Base-by-base conservation (phyloP, 2,888 invertebrate genomes). In the Neocrepidodera transversa region DNA sequence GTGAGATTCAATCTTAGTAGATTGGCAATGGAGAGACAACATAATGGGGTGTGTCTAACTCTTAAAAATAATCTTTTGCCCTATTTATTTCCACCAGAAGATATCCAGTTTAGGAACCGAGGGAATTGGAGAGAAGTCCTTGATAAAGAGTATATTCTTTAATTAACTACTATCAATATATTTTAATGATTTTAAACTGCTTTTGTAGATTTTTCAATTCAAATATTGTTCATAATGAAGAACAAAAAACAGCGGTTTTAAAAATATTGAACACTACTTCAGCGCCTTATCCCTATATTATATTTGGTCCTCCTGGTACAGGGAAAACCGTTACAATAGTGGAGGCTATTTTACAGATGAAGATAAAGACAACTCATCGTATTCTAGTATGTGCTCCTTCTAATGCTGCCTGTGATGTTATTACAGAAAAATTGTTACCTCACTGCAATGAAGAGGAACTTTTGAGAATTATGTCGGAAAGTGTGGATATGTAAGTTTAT, bases 271-370 rank as follows among this genome's bases (percentile, higher is more conserved):
- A 83, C 13, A 86, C 85, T 6, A 83, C 86, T 1, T 83, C 85
- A 0, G 81, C 84, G 3, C 83, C 84, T 1, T 84, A 84, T 0
- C 94, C 95, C 0, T 95, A 92, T 72, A 85, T 94, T 28, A 82
- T 95, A 38, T 93, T 89, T 79, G 95, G 95, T 1, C 95, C 95
- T 32, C 94, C 95, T 45, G 95, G 93, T 61, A 89, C 89, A 0
- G 90, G 90, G 1, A 90, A 90, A 78, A 90, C 91, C 0, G 82
- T 88, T 0, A 90, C 90, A 0, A 73, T 91, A 4, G 87, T 90
- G 0, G 91, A 92, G 78, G 82, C 87, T 1, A 85, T 91, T 43
- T 78, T 86, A 52, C 91, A 75, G 47, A 47, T 74, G 1, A 69
- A 70, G 52, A 52, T 49, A 10, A 74, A 77, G n/a, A 76, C 80